phyloP scores from a whole-genome alignment of 2,888 invertebrate genomes.

The Cybosia mesomella region DNA sequence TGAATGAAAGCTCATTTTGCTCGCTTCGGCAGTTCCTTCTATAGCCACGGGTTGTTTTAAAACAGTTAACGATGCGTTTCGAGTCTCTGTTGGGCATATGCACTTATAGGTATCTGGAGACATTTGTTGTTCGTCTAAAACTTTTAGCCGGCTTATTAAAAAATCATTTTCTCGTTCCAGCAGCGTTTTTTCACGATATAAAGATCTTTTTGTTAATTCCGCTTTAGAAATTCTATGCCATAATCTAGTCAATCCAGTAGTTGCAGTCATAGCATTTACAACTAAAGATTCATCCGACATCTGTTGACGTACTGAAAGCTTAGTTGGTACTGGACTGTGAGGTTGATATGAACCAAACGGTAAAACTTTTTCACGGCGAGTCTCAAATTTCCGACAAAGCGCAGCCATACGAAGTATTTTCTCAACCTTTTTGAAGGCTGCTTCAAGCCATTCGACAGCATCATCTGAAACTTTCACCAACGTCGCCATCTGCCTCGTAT shows the following conservation, averaged over 20 bases:
- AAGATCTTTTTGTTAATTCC: constrained; percentile 73
- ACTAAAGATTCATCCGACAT: constrained; percentile 71
- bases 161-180: constrained; percentile 71
- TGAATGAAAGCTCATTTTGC: constrained; percentile 54
- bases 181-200: constrained; percentile 72
- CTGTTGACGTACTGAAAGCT: constrained; percentile 58
- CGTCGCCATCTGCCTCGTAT: constrained; percentile 63
- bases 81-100: constrained; percentile 51
- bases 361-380: constrained; percentile 82
- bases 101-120: constrained; percentile 60
- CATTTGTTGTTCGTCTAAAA: constrained; percentile 56
- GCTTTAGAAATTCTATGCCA: constrained; percentile 80
- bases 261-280: constrained; percentile 66
- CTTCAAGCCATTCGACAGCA: constrained; percentile 74
- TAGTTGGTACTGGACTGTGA: constrained; percentile 62
- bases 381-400: constrained; percentile 87
- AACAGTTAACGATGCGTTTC: constrained; percentile 25
- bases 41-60: constrained; percentile 61
- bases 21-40: constrained; percentile 67
- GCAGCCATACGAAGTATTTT: constrained; percentile 82
- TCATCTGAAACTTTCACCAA: constrained; percentile 75
- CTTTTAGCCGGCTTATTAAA: constrained; percentile 60
- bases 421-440: constrained; percentile 78
- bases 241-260: constrained; percentile 72
- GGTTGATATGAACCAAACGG: constrained; percentile 70